Conservation (phyloP, 2,113 vertebrate species). For the Baryphthengus martii region DNA sequence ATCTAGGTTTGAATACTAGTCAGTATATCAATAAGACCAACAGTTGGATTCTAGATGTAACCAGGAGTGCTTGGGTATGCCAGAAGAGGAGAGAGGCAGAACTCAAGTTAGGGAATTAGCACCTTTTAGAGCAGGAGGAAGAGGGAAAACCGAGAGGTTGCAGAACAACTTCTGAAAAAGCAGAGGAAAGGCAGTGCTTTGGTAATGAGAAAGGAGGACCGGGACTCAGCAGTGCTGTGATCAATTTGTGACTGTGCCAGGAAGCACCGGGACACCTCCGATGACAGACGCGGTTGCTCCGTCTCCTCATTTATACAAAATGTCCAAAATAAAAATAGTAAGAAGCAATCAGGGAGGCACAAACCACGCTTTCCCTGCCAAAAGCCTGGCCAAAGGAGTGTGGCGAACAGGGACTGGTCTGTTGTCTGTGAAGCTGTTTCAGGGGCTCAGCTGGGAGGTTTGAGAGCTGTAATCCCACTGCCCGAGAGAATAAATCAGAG, state of each 20-base stretch:
- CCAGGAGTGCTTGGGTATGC: neutral
- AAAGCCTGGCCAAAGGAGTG: neutral
- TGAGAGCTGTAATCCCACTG: accelerated
- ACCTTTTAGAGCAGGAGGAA: neutral
- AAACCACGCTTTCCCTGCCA: neutral
- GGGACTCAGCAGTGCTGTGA: accelerated
- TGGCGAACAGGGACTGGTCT: neutral
- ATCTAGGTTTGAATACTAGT: neutral
- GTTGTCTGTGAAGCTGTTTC: neutral
- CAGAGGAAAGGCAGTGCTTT: neutral
- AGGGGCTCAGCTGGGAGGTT: neutral
- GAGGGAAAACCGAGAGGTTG: accelerated
- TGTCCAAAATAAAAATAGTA: neutral
- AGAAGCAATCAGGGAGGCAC: neutral
- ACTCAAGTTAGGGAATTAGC: accelerated
- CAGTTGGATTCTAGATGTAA: neutral
- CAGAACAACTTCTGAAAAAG: neutral
- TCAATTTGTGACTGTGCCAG: neutral
- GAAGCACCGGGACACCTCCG: accelerated
- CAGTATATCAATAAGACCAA: neutral
- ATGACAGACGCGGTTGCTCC: accelerated
- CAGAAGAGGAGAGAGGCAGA: neutral
- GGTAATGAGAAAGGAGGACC: neutral
- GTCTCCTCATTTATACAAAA: neutral
- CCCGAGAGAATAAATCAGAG: neutral